These are phyloP conservation scores for Agrotis segetum DNA, from an alignment of 2,888 invertebrate genomes.

Conservation along the genomic window DNA sequence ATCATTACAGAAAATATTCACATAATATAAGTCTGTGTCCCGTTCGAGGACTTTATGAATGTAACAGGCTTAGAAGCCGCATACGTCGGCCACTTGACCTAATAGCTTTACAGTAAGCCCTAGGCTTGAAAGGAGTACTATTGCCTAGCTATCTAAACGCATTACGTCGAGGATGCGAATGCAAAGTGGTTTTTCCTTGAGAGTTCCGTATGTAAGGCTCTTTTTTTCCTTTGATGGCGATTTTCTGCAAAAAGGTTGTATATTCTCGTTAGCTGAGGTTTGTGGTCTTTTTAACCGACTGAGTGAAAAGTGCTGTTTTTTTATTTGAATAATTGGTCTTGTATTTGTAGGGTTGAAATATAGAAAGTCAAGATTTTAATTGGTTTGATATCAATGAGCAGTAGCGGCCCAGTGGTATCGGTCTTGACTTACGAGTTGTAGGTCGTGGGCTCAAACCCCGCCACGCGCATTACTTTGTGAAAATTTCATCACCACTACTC, in stretches of 20 bases:
- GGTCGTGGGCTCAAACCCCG: too few species aligned
- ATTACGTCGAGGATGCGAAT: constrained; percentile 53
- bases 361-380: too few species aligned
- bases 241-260: constrained; percentile 19
- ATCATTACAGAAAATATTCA: constrained; percentile 38
- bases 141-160: constrained; percentile 64
- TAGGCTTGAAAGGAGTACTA: constrained; percentile 74
- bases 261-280: constrained; percentile 24
- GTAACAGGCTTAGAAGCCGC: constrained; percentile 85
- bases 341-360: background rate
- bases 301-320: background rate
- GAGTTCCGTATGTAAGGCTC: constrained; percentile 12
- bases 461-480: too few species aligned
- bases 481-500: too few species aligned
- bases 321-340: background rate
- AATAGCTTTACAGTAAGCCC: constrained; percentile 80
- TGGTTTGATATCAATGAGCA: too few species aligned
- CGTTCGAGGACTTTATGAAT: constrained; percentile 72
- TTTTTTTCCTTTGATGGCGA: constrained; percentile 34
- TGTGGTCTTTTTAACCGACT: background rate
- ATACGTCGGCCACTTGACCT: constrained; percentile 82
- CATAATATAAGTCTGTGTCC: constrained; percentile 35
- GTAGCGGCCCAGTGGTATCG: too few species aligned
- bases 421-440: too few species aligned
- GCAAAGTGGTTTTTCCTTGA: constrained; percentile 54